Evolutionary conservation across 1,140 invertebrate genomes (phyloP).

Genomic region (Ectropis grisescens): DNA sequence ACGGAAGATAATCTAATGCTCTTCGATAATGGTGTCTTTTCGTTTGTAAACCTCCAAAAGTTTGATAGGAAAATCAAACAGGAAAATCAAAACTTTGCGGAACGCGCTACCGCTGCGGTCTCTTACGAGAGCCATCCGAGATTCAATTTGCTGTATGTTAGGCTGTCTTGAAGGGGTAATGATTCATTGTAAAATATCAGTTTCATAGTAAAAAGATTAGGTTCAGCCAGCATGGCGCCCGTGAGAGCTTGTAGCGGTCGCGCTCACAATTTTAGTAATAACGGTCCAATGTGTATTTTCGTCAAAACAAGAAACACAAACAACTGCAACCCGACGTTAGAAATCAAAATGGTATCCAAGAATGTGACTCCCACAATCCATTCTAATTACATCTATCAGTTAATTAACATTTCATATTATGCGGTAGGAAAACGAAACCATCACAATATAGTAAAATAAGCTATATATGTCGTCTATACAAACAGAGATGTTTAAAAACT

Average conservation of each 20-base stretch:
- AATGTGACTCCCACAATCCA: conserved; percentile 55
- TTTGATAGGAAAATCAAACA: conserved; percentile 65
- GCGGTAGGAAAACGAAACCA: conserved; percentile 67
- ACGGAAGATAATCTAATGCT: conserved; percentile 56
- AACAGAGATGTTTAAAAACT: conserved; percentile 61
- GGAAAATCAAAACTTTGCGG: conserved; percentile 32
- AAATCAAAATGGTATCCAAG: conserved; percentile 39
- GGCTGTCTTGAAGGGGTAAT: too few species aligned
- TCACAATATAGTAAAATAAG: conserved; percentile 67
- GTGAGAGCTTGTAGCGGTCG: too few species aligned
- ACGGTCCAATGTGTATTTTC: conserved; percentile 54
- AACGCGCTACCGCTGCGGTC: conserved; percentile 23
- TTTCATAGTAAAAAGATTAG: too few species aligned
- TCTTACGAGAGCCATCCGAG: too few species aligned
- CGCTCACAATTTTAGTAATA: conserved; percentile 41
- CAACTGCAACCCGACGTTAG: conserved; percentile 42
- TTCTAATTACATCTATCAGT: conserved; percentile 50
- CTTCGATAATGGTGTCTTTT: conserved; percentile 56
- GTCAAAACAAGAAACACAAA: conserved; percentile 33
- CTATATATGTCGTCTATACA: conserved; percentile 63
- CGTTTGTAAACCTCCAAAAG: conserved; percentile 66
- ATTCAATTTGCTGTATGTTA: too few species aligned
- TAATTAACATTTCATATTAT: conserved; percentile 61
- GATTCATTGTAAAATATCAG: too few species aligned
- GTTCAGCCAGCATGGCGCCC: too few species aligned